Conservation (phyloP, 2,888 invertebrate species). For the Heliconius aoede region DNA sequence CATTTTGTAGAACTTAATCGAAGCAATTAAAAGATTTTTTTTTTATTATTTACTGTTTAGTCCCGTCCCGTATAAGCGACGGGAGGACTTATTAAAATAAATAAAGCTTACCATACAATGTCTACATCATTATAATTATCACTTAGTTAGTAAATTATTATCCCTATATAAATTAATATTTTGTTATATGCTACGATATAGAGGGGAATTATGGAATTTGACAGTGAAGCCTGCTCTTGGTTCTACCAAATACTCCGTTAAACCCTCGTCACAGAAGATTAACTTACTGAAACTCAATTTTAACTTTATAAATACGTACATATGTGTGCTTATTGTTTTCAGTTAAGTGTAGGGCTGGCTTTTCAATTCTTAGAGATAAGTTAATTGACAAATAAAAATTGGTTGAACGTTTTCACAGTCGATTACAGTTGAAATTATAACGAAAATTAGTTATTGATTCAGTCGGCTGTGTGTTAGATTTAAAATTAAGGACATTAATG, state of each 20-base stretch:
- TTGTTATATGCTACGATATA: conserved; percentile 1
- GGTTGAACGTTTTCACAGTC: not conserved
- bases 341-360: not conserved
- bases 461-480: not conserved
- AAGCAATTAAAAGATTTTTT: too few species aligned
- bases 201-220: conserved; percentile 22
- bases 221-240: conserved; percentile 24
- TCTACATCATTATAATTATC: not conserved
- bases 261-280: conserved; percentile 44
- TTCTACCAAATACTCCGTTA: conserved; percentile 32
- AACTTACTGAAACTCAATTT: conserved; percentile 42
- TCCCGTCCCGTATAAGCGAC: too few species aligned
- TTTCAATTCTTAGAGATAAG: conserved; percentile 1
- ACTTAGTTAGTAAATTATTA: not conserved
- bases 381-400: not conserved
- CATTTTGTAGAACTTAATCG: too few species aligned
- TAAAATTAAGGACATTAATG: not conserved
- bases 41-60: too few species aligned
- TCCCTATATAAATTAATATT: conserved; percentile 10
- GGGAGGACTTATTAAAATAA: not conserved
- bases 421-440: not conserved
- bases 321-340: conserved; percentile 29
- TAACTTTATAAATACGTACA: conserved; percentile 35
- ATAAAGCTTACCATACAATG: not conserved
- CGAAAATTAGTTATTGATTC: not conserved